Conservation (phyloP, 2,113 vertebrate genomes). For the Seriola dumerili region DNA sequence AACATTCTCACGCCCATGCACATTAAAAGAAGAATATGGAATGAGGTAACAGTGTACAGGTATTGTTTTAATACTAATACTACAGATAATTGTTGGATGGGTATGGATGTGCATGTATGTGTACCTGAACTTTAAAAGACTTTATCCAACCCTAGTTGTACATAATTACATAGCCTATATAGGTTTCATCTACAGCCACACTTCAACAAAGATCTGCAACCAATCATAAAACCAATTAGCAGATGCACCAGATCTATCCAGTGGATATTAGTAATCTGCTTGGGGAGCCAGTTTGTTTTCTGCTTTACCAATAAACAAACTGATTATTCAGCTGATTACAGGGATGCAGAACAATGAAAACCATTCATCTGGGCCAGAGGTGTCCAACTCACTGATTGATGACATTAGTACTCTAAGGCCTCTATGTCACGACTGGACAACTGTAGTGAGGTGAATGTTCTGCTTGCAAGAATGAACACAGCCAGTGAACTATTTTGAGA, state of each 20-base stretch:
- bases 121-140: background rate
- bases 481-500: background rate
- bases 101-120: background rate
- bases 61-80: background rate
- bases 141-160: background rate
- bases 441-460: slow-evolving; percentile 9
- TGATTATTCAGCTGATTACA: slow-evolving; percentile 18
- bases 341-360: slow-evolving; percentile 2
- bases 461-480: background rate
- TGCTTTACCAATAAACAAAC: slow-evolving; percentile 3
- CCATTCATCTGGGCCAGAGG: background rate
- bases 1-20: too few relatives aligned
- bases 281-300: slow-evolving; percentile 3
- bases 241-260: background rate
- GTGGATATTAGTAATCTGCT: slow-evolving; percentile 3
- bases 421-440: slow-evolving; percentile 13
- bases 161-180: too few relatives aligned
- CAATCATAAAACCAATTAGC: background rate
- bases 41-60: too few relatives aligned
- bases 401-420: background rate
- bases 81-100: background rate
- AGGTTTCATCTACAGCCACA: background rate
- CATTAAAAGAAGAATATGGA: too few relatives aligned
- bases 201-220: background rate
- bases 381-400: background rate